Percentiles rank a stretch among this genome's conserved stretches.
phyloP scores from a whole-genome alignment of 2,797 vertebrate species.

The Nannoperca obscura region DNA sequence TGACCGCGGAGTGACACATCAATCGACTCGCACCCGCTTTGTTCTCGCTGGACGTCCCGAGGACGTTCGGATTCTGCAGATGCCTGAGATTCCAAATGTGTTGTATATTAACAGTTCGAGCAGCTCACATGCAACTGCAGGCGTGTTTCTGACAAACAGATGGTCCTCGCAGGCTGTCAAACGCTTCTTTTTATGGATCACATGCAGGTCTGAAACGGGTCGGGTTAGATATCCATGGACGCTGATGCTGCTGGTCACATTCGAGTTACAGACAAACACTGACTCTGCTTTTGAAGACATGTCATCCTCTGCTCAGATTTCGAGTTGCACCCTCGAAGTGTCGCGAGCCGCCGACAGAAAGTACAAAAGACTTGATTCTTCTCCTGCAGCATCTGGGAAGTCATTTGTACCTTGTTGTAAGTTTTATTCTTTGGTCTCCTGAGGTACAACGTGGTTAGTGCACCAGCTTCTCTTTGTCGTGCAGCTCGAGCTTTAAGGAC shows the following conservation, averaged over 20 bases:
- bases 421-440: no score
- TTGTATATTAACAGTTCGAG: constrained; percentile 50
- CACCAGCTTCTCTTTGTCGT: not conserved
- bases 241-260: not conserved
- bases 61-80: constrained; percentile 44
- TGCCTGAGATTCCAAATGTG: constrained; percentile 71
- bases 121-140: constrained; percentile 37
- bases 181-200: not conserved
- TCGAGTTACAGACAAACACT: not conserved
- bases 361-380: no score
- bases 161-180: constrained; percentile 47
- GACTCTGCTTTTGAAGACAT: not conserved
- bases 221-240: not conserved
- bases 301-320: no score
- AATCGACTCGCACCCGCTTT: constrained; percentile 41
- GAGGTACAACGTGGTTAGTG: not conserved
- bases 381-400: not conserved
- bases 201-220: not conserved
- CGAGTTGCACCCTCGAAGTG: not conserved
- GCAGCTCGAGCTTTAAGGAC: not conserved
- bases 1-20: constrained; percentile 38
- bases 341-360: not conserved
- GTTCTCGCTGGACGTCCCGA: constrained; percentile 46
- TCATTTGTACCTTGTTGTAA: no score
- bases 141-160: constrained; percentile 54